Conservation (phyloP, 2,888 invertebrate genomes). For the Heteromurus nitidus region DNA sequence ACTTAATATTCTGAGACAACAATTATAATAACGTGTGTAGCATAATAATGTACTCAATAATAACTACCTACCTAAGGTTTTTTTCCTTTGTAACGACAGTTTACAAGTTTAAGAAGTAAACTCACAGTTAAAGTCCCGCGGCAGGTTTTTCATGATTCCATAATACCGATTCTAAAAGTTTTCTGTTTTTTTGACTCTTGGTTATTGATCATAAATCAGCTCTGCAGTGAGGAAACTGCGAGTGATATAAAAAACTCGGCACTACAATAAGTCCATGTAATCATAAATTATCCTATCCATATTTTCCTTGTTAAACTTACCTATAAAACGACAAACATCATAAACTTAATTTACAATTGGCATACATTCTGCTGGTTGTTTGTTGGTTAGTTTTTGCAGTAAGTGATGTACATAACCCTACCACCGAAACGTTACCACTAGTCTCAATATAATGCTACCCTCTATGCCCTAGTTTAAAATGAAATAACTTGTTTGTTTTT, state of each 20-base stretch:
- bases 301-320: slow-evolving; percentile 40
- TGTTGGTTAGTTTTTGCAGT: slow-evolving; percentile 59
- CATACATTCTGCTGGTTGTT: slow-evolving; percentile 70
- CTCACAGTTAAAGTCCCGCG: slow-evolving; percentile 63
- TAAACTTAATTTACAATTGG: slow-evolving; percentile 68
- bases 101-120: slow-evolving; percentile 55
- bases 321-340: slow-evolving; percentile 55
- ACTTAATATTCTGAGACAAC: slow-evolving; percentile 41
- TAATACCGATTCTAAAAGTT: slow-evolving; percentile 60
- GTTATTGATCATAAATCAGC: slow-evolving; percentile 18
- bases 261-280: slow-evolving; percentile 62
- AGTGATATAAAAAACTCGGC: slow-evolving; percentile 28
- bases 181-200: slow-evolving; percentile 46
- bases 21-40: slow-evolving; percentile 51
- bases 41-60: slow-evolving; percentile 46
- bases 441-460: slow-evolving; percentile 37
- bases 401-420: slow-evolving; percentile 62
- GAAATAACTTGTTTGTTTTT: slow-evolving; percentile 19
- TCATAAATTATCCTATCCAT: slow-evolving; percentile 66
- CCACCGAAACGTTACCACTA: slow-evolving; percentile 35
- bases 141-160: slow-evolving; percentile 59
- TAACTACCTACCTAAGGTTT: slow-evolving; percentile 53
- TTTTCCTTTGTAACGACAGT: slow-evolving; percentile 32
- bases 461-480: slow-evolving; percentile 56
- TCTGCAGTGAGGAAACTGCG: slow-evolving; percentile 42